Percentiles rank a stretch among this genome's conserved stretches.
phyloP scores from a whole-genome alignment of 2,888 invertebrate species.

The Drosophila cyrtoloma region DNA sequence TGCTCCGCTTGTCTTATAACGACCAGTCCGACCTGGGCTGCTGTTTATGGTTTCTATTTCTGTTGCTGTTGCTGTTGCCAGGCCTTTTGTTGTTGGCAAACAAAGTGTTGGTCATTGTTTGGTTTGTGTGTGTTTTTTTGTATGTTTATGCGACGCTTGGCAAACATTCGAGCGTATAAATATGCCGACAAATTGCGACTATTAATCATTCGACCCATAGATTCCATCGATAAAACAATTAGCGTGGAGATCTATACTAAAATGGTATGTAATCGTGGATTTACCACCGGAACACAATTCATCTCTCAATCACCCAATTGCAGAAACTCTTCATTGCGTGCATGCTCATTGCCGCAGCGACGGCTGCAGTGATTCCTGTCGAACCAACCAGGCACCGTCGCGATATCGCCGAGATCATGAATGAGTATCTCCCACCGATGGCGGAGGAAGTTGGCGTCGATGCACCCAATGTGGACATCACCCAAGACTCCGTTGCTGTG shows the following conservation, averaged over 20 bases:
- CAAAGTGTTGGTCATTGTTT: conserved; percentile 73
- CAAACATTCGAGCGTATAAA: conserved; percentile 79
- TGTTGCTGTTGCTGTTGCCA: conserved; percentile 39
- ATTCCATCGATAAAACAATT: conserved; percentile 77
- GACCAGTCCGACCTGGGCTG: conserved; percentile 31
- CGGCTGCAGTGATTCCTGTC: conserved; percentile 81
- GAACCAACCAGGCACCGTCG: conserved; percentile 80
- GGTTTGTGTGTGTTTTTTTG: conserved; percentile 33
- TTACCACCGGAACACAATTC: conserved; percentile 2
- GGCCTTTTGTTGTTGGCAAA: conserved; percentile 60
- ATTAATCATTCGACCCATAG: conserved; percentile 81
- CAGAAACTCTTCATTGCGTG: conserved; percentile 75
- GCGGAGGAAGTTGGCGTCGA: conserved; percentile 52
- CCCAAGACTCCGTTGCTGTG: conserved; percentile 64
- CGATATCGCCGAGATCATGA: conserved; percentile 73
- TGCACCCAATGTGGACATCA: conserved; percentile 34
- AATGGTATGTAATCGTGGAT: conserved; percentile 64
- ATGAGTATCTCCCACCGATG: conserved; percentile 74
- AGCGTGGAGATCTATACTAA: conserved; percentile 70
- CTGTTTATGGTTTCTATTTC: conserved; percentile 17
- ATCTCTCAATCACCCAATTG: conserved; percentile 14
- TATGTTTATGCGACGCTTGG: conserved; percentile 31
- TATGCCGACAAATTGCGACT: conserved; percentile 75
- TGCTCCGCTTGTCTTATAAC: conserved; percentile 54
- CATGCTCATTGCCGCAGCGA: conserved; percentile 75